Evolutionary conservation across 2,888 invertebrate species (phyloP), one percentile per base, ranked within the genome.

Genomic region (Amblyjoppa proteus): DNA sequence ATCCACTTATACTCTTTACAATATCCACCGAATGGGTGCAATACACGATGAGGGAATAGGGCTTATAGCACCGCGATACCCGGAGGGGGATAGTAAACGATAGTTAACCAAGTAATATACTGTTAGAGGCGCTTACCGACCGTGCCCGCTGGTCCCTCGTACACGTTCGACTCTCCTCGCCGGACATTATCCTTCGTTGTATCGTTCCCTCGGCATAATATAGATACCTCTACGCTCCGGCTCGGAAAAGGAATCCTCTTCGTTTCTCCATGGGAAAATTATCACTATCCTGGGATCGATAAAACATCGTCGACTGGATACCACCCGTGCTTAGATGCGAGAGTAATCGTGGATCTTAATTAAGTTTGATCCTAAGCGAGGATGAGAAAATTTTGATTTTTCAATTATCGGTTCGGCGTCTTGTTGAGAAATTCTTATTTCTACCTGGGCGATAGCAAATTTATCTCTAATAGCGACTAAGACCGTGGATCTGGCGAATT

Each of bases 101-200:
- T 88, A 81, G 88, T 88, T 87, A 81, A 78, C 74, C 79, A 75
- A 81, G 84, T 87, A 87, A 88, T 85, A 85, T 85, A 88, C 83
- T 88, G 88, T 85, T 85, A 83, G 84, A 87, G 85, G 83, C 82
- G 84, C 83, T 85, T 87, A 88, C 78, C 28, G 81, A 78, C 74
- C 80, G 69, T 69, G 38, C 66, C 28, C 38, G 45, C 75, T 45
- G 56, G 28, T 68, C 49, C 56, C 76, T 64, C 77, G 70, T 83
- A 81, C 85, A 81, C 84, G 81, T 71, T 87, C 82, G 73, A 82
- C 77, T 80, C 38, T 69, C 45, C 83, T 81, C 83, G 81, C 78
- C 78, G 81, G 79, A 88, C 82, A 84, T 87, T 84, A 87, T 85
- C 83, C 84, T 64, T 70, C 68, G 73, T 78, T 78, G 81, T 85